These are phyloP conservation scores for Boulengeromyrus knoepffleri DNA, from an alignment of 2,113 vertebrate species.

Conservation along the genomic window DNA sequence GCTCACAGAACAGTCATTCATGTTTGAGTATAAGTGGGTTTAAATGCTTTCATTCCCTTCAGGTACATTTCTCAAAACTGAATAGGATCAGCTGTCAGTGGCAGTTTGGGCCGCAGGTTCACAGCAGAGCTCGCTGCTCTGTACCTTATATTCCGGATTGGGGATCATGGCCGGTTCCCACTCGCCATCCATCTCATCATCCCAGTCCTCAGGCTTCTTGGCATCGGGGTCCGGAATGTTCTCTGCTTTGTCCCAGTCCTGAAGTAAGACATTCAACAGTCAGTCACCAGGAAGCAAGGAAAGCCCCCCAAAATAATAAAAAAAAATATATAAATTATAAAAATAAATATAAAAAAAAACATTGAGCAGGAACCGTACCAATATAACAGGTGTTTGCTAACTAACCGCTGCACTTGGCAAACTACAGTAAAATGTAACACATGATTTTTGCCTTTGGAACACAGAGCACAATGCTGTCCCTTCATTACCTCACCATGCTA, in stretches of 20 bases:
- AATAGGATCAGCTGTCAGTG: not conserved
- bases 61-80: not conserved
- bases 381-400: not conserved
- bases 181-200: constrained; percentile 75
- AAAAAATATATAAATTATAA: too few relatives aligned
- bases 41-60: not conserved
- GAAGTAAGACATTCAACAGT: constrained; percentile 9
- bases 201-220: constrained; percentile 74
- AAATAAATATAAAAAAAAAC: too few relatives aligned
- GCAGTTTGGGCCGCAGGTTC: not conserved
- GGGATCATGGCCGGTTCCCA: constrained; percentile 72
- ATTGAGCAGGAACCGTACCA: not conserved
- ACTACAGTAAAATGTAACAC: not conserved
- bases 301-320: too few relatives aligned
- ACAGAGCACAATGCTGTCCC: not conserved
- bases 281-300: not conserved
- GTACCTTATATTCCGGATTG: constrained; percentile 72
- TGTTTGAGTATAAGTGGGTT: not conserved
- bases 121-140: not conserved
- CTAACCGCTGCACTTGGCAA: not conserved
- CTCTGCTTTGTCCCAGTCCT: constrained; percentile 77
- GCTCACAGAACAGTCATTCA: too few relatives aligned
- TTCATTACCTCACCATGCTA: not conserved
- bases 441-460: not conserved
- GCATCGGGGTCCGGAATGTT: constrained; percentile 74